Evolutionary conservation across 2,797 vertebrate species (phyloP).

Genomic region (Vespertilio murinus): DNA sequence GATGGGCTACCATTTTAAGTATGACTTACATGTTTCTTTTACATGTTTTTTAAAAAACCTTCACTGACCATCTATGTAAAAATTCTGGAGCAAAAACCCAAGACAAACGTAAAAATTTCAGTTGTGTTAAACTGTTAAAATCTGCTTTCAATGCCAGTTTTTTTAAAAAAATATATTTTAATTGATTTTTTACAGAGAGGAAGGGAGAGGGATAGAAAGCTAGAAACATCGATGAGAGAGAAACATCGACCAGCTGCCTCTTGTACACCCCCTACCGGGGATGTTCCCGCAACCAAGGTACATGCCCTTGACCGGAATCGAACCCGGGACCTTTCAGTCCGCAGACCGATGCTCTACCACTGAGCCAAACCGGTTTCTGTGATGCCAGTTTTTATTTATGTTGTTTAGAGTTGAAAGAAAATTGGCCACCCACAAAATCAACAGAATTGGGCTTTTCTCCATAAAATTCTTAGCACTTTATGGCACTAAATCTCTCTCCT

Average conservation of each 20-base stretch:
- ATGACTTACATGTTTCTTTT: not conserved
- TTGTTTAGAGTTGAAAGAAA: conserved; percentile 8
- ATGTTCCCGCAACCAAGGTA: no score
- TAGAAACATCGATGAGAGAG: no score
- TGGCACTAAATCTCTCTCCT: not conserved
- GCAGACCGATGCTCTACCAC: no score
- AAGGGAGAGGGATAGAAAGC: no score
- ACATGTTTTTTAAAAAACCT: not conserved
- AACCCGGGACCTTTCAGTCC: no score
- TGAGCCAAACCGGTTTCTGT: no score
- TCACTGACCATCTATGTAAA: not conserved
- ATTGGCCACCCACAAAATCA: not conserved
- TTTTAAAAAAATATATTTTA: no score
- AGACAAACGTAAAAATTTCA: not conserved
- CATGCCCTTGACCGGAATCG: no score
- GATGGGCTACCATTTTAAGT: not conserved
- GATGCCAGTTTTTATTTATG: not conserved
- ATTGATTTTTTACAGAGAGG: no score
- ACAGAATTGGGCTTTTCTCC: not conserved
- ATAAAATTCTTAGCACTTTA: not conserved
- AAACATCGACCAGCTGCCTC: no score
- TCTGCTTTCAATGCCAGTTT: not conserved
- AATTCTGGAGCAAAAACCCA: not conserved
- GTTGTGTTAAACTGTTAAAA: not conserved
- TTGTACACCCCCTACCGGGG: no score